phyloP scores from a whole-genome alignment of 2,797 vertebrate species.

The Mormyrops attenuatus region DNA sequence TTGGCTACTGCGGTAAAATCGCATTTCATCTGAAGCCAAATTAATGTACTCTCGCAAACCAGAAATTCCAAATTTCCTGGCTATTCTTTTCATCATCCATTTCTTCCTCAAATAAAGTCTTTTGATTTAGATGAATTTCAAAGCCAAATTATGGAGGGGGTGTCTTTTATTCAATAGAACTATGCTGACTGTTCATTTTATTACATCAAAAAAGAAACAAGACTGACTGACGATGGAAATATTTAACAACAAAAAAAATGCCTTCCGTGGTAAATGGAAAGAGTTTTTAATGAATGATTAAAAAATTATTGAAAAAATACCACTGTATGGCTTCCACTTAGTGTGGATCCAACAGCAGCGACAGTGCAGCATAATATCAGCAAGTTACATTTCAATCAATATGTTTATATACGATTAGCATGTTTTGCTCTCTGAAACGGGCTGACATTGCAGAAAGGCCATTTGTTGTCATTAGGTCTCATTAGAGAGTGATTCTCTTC shows the following conservation, averaged over 20 bases:
- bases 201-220: not conserved
- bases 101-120: not conserved
- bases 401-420: conserved; percentile 5
- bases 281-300: not conserved
- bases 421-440: not conserved
- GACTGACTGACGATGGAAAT: not conserved
- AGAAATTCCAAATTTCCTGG: not conserved
- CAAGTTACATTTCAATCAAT: not conserved
- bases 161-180: not conserved
- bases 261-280: not conserved
- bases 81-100: not conserved
- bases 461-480: not conserved
- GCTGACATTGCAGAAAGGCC: not conserved
- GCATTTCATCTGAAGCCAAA: not conserved
- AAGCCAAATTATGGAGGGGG: not conserved
- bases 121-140: not conserved
- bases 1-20: not conserved
- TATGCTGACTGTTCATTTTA: not conserved
- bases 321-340: not conserved
- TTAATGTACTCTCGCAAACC: not conserved
- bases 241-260: not conserved
- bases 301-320: not conserved
- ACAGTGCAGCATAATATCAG: not conserved
- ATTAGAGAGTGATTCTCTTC: not conserved
- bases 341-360: not conserved